Base-by-base conservation (phyloP, 2,113 vertebrate species). In the Cephalopholis sonnerati region DNA sequence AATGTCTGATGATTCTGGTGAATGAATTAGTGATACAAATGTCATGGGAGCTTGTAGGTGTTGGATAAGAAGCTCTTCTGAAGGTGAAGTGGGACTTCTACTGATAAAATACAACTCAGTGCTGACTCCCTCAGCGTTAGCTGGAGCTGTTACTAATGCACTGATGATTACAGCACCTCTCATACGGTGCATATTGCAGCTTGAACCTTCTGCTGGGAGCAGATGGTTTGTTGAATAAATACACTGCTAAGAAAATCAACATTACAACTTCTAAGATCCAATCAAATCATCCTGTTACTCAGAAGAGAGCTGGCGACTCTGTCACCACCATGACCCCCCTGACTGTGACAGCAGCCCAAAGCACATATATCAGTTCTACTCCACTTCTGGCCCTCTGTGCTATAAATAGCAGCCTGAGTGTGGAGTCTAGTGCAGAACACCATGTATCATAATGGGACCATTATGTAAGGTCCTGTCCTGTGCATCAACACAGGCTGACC, bases 341-440 rank as follows among this genome's bases (percentile, higher is more conserved):
- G 6, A 24, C 74, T 57, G 80, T 58, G 59, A 58, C 67, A 50
- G 75, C 82, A 29, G 51, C 41, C 25, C 24, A 54, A 3, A 75
- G 50, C 81, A 68, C 62, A 71, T 62, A 66, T 64, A 90, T 90
- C 77, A 82, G 54, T 88, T 79, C 67, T 71, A 75, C 22, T 71
- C 70, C 57, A 82, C 80, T 83, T 77, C 81, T 78, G 46, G 44
- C 51, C 25, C 25, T 54, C 50, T 25, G 77, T 46, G 69, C 82
- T 93, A 91, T 77, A 89, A 88, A 91, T 89, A 93, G 85, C 75
- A 70, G 62, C 55, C 63, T 8, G 82, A 72, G 57, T 78, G 79
- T 81, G 58, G 68, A 74, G 82, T 74, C 48, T 61, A 57, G 57
- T 50, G 71, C 64, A 82, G 76, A 81, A 75, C 85, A 55, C 67